Base-by-base conservation (phyloP, 2,113 vertebrate genomes). In the Oriolus oriolus region DNA sequence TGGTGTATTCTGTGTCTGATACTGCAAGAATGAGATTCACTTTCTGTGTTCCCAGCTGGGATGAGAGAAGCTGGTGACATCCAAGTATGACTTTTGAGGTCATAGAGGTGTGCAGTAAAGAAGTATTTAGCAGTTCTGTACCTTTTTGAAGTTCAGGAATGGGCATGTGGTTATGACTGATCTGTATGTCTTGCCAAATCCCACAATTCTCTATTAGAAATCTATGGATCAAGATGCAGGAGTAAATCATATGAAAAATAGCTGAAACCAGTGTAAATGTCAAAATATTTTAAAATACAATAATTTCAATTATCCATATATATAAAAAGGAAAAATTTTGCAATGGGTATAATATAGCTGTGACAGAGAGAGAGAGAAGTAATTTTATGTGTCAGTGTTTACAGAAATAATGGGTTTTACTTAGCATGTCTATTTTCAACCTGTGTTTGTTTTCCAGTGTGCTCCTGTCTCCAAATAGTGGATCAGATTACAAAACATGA, bases 351-450 rank as follows among this genome's bases (percentile, higher is more conserved):
- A 95, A 95, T 54, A 71, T 53, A 89, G 17, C 44, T 73, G 61
- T 92, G 77, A 95, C 56, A 90, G 61, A 93, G 87, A 91, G 87
- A 84, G 86, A 89, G 57, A 85, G 41, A 93, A 95, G 70, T 81
- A 94, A 91, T 90, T 86, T 24, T 77, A 69, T 81, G 53, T 78
- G 89, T 90, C 52, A 57, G 23, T 96, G 86, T 96, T 95, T 96
- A 93, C 71, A 84, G 68, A 95, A 96, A 93, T 89, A 94, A 96
- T 91, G 47, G 64, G 16, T 50, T 94, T 95, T 97, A 89, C 77
- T 89, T 91, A 94, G 65, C 80, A 81, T 75, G 81, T 94, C 71
- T 94, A 45, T 96, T 92, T 94, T 92, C 80, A 92, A 66, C 35
- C 11, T 3, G 54, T 80, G 54, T 53, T 24, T 79, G 65, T 87